Evolutionary conservation across 1,140 invertebrate genomes (phyloP).

Genomic region (Antheraea pernyi): DNA sequence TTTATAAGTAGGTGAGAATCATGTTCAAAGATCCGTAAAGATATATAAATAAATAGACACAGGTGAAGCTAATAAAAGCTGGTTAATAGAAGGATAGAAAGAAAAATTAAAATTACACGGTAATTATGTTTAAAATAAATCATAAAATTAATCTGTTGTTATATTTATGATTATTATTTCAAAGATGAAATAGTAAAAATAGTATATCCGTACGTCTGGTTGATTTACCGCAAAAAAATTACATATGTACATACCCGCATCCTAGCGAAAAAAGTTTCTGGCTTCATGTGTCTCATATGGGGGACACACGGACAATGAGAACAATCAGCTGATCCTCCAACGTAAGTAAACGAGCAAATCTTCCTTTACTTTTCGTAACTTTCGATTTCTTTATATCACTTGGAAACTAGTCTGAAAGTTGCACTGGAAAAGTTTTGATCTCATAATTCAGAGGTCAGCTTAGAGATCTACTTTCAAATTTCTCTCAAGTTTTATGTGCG

Average conservation of each 20-base stretch:
- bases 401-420: slow-evolving; percentile 1
- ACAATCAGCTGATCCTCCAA: neutral
- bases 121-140: too few relatives aligned
- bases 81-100: too few relatives aligned
- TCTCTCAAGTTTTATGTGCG: neutral
- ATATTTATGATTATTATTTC: too few relatives aligned
- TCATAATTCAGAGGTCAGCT: neutral
- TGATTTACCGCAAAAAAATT: neutral
- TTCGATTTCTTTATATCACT: neutral
- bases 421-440: neutral
- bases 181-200: too few relatives aligned
- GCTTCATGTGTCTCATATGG: neutral
- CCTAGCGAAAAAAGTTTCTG: neutral
- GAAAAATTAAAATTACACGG: too few relatives aligned
- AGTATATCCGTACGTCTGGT: neutral
- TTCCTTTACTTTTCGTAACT: neutral
- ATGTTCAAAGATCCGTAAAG: too few relatives aligned
- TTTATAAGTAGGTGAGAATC: too few relatives aligned
- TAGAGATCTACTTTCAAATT: slow-evolving; percentile 1
- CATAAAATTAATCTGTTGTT: too few relatives aligned
- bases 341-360: neutral
- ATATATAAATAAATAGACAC: too few relatives aligned
- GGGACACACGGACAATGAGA: neutral
- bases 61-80: too few relatives aligned
- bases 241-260: neutral